Percentiles rank a stretch among this genome's conserved stretches.
Evolutionary conservation across 2,113 vertebrate species (phyloP).

Genomic region (Oenanthe melanoleuca): DNA sequence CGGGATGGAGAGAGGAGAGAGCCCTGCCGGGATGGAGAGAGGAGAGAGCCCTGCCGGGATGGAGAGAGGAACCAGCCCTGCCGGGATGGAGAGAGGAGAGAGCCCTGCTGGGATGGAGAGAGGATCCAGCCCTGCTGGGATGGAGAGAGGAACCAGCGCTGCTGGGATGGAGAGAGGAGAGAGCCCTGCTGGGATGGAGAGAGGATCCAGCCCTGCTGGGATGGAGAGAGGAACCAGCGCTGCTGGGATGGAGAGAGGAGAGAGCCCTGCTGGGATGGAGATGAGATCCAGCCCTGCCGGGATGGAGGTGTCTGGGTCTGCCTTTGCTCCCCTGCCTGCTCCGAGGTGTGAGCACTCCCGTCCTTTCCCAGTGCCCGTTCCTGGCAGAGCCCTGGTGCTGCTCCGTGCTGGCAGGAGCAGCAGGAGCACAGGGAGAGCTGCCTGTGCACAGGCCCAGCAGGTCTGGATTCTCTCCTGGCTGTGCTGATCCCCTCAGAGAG

Average conservation of each 20-base stretch:
- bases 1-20: too few species aligned
- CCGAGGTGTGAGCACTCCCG: accelerated
- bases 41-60: too few species aligned
- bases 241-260: neutral
- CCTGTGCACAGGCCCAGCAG: neutral
- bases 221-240: neutral
- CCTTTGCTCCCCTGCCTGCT: accelerated
- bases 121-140: neutral
- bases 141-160: too few species aligned
- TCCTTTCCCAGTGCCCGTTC: neutral
- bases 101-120: neutral
- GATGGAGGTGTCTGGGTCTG: neutral
- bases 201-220: accelerated
- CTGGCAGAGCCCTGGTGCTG: neutral
- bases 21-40: neutral
- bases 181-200: neutral
- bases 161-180: neutral
- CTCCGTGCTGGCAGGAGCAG: neutral
- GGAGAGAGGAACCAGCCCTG: neutral
- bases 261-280: neutral
- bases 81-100: neutral
- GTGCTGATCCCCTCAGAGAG: neutral
- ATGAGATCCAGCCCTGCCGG: neutral
- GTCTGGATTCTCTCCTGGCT: neutral
- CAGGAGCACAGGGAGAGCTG: neutral